Evolutionary conservation across 2,888 invertebrate species (phyloP), one percentile per base, ranked within the genome.

Genomic region (Aleiodes leptofemur): DNA sequence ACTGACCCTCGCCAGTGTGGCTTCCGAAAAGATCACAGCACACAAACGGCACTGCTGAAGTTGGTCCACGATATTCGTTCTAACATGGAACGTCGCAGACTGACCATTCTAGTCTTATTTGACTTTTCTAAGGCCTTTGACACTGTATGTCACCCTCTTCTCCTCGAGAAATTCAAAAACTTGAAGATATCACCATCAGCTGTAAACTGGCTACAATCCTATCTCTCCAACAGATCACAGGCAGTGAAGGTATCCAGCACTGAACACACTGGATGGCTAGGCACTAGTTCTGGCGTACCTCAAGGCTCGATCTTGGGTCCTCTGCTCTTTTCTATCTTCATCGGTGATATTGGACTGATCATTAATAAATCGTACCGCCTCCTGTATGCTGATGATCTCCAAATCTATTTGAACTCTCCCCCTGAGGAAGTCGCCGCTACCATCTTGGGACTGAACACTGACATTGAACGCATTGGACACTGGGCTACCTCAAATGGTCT

Each of bases 101-200:
- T 82, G 7, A 82, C 82, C 0, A 34, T 84, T 0, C 55, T 83
- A 4, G 73, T 80, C 0, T 57, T 84, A 0, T 77, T 85, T 7
- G 84, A 86, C 66, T 85, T 81, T 55, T 82, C 83, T 0, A 81
- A 85, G 13, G 85, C 84, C 7, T 86, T 86, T 57, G 84, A 86
- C 53, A 73, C 76, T 4, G 80, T 85, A 1, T 70, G 82, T 76
- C 82, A 77, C 38, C 43, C 66, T 0, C 53, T 82, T 6, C 73
- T 84, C 0, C 31, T 84, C 0, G 48, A 76, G 0, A 83, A 82
- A 51, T 16, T 84, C 3, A 23, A 16, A 0, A 69, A 61, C n/a
- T 73, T 80, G n/a, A 76, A 80, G 0, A 77, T 81, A 14, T 90
- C 91, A 31, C 90, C 90, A 4, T 90, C 90, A 79, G 91, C 91